Conservation (phyloP, 2,797 vertebrate species). For the Tolypeutes matacus region DNA sequence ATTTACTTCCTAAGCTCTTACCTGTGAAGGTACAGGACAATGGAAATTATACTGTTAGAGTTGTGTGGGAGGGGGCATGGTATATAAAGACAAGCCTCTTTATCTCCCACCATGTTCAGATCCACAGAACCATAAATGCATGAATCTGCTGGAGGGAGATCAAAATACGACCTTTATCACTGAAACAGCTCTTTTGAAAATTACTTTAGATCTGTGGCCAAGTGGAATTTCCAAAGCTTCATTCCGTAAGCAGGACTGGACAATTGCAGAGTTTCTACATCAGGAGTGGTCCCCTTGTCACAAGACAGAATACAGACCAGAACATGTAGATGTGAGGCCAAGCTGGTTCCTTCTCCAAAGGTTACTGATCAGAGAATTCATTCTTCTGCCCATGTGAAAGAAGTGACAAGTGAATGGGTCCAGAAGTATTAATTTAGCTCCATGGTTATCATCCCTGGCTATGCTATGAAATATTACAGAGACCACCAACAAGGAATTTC, state of each 20-base stretch:
- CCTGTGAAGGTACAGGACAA: background rate
- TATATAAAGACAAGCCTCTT: background rate
- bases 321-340: background rate
- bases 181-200: background rate
- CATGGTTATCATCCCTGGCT: background rate
- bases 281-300: too few species aligned
- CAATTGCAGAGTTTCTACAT: too few species aligned
- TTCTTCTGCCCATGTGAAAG: background rate
- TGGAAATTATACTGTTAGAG: background rate
- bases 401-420: background rate
- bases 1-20: background rate
- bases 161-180: background rate
- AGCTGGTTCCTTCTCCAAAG: background rate
- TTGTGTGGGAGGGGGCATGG: background rate
- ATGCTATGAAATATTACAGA: rapidly evolving
- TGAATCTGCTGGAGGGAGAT: background rate
- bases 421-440: background rate
- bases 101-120: background rate
- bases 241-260: background rate
- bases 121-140: background rate
- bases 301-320: background rate
- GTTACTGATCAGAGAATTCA: too few species aligned
- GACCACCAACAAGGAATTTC: background rate
- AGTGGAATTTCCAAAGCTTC: background rate
- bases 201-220: background rate